Evolutionary conservation across 2,113 vertebrate species (phyloP).

Genomic region (Mirounga angustirostris): DNA sequence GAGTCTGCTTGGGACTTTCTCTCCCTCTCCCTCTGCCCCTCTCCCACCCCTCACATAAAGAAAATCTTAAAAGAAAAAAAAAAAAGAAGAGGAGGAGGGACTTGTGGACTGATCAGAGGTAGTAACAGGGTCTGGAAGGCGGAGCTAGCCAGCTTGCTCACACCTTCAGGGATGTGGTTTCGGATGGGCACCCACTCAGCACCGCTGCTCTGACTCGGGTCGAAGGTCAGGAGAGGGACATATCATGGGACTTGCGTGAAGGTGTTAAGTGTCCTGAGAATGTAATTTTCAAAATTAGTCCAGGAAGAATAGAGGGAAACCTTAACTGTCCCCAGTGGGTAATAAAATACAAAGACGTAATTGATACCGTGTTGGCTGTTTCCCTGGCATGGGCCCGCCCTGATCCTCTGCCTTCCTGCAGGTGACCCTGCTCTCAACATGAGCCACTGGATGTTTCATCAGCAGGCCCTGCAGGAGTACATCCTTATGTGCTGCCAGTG

Average conservation of each 20-base stretch:
- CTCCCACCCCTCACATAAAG: neutral
- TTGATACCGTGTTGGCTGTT: neutral
- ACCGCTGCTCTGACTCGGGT: neutral
- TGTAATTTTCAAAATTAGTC: neutral
- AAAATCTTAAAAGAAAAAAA: neutral
- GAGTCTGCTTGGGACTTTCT: neutral
- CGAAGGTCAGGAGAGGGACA: neutral
- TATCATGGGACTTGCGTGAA: neutral
- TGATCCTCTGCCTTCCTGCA: constrained; percentile 77
- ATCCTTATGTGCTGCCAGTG: constrained; percentile 99
- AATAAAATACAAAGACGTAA: neutral
- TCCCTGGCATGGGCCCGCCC: accelerated
- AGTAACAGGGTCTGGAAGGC: neutral
- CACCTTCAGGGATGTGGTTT: neutral
- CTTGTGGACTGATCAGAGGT: neutral
- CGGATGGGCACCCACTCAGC: neutral
- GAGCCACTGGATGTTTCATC: constrained; percentile 97
- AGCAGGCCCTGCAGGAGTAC: constrained; percentile 97
- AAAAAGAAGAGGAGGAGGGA: neutral
- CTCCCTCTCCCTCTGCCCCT: neutral
- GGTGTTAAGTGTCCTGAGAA: neutral
- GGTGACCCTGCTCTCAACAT: constrained; percentile 93
- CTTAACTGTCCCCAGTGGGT: neutral
- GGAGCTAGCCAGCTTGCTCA: accelerated
- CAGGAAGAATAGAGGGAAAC: neutral